Percentiles rank a stretch among this genome's conserved stretches.
Conservation (phyloP, 53 echinoderm and acorn worm genomes). For the Henricia sp. region DNA sequence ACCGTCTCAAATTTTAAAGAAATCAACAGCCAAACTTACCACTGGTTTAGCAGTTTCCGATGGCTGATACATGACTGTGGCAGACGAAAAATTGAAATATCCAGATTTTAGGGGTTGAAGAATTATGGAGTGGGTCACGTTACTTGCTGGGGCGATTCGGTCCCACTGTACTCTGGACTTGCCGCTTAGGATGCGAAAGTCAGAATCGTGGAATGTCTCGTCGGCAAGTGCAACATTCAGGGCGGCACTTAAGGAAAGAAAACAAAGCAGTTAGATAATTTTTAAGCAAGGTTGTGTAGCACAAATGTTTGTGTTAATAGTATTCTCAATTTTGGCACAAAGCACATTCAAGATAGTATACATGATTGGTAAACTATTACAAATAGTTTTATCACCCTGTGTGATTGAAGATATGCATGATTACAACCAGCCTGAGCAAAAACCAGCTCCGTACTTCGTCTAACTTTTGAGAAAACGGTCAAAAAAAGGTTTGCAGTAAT, state of each 20-base stretch:
- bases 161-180: conserved; percentile 88
- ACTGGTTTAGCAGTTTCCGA: conserved; percentile 73
- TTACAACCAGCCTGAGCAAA: too few relatives aligned
- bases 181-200: conserved; percentile 82
- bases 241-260: conserved; percentile 75
- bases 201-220: conserved; percentile 83
- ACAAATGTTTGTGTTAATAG: too few relatives aligned
- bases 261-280: too few relatives aligned
- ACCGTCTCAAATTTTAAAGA: not conserved
- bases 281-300: too few relatives aligned
- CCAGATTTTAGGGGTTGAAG: conserved; percentile 83
- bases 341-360: too few relatives aligned
- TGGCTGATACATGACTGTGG: conserved; percentile 74
- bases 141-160: conserved; percentile 94
- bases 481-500: too few relatives aligned
- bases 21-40: conserved; percentile 44
- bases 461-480: too few relatives aligned
- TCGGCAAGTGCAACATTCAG: conserved; percentile 82
- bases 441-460: too few relatives aligned
- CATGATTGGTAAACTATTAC: too few relatives aligned
- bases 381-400: too few relatives aligned
- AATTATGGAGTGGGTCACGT: conserved; percentile 89
- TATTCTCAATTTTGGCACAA: too few relatives aligned
- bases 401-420: too few relatives aligned
- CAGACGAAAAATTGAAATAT: conserved; percentile 89